Evolutionary conservation across 1,140 invertebrate genomes (phyloP).

Genomic region (Yoshiicerus persimilis): DNA sequence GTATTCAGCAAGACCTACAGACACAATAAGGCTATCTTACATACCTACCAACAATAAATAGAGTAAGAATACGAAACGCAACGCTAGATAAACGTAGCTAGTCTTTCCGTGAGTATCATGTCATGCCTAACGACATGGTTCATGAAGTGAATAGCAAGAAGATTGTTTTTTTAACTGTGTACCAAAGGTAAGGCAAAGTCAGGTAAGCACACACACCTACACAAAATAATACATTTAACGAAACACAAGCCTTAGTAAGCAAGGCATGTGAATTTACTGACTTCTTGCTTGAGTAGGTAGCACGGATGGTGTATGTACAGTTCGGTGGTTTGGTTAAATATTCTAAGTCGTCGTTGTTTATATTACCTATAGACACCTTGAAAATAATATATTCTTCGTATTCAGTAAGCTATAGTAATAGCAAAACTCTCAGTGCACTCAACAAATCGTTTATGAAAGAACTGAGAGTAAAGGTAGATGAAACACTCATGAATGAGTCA

Average conservation of each 20-base stretch:
- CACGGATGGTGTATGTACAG: not conserved
- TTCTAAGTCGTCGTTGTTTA: not conserved
- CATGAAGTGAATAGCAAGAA: not conserved
- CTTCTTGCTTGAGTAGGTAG: not conserved
- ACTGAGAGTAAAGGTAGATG: not conserved
- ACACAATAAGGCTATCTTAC: not conserved
- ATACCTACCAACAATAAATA: not conserved
- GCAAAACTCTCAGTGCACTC: not conserved
- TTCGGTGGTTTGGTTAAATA: not conserved
- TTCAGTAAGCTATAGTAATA: too few species aligned
- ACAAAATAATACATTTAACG: not conserved
- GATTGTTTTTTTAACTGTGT: not conserved
- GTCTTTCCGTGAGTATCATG: not conserved
- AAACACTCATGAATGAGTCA: too few species aligned
- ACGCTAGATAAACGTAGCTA: not conserved
- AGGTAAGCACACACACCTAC: not conserved
- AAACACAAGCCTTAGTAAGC: not conserved
- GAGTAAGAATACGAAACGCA: not conserved
- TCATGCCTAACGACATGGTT: not conserved
- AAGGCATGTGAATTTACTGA: not conserved
- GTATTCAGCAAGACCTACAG: too few species aligned
- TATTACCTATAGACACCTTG: not conserved
- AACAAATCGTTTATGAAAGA: not conserved
- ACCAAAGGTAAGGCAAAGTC: not conserved
- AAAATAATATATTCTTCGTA: not conserved